Evolutionary conservation across 2,888 invertebrate genomes (phyloP).

Genomic region (Tenthredo notha): DNA sequence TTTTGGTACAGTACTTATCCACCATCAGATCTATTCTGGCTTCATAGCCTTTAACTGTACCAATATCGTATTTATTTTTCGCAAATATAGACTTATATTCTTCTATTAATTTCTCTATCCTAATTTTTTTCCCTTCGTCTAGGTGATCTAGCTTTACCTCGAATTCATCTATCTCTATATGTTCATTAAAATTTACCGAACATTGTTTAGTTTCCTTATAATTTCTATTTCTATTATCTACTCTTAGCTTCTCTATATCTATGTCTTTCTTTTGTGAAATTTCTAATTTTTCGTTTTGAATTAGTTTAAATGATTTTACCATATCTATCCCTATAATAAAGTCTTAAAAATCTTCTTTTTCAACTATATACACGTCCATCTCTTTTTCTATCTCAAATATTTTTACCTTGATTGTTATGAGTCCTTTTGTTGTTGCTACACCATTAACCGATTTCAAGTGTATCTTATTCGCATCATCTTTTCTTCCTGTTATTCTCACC

Average conservation of each 20-base stretch:
- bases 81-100: slow-evolving; percentile 59
- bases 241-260: slow-evolving; percentile 43
- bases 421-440: slow-evolving; percentile 60
- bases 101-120: slow-evolving; percentile 48
- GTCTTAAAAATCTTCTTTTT: no score
- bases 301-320: slow-evolving; percentile 60
- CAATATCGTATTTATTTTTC: slow-evolving; percentile 57
- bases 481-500: slow-evolving; percentile 55
- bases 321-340: slow-evolving; percentile 59
- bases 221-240: not conserved
- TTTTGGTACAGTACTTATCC: slow-evolving; percentile 55
- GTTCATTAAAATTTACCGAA: slow-evolving; percentile 51
- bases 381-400: slow-evolving; percentile 62
- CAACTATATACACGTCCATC: slow-evolving; percentile 59
- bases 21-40: slow-evolving; percentile 54
- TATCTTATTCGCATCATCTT: slow-evolving; percentile 57
- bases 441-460: slow-evolving; percentile 62
- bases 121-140: slow-evolving; percentile 40
- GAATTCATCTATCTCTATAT: slow-evolving; percentile 26
- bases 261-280: slow-evolving; percentile 56
- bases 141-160: slow-evolving; percentile 31
- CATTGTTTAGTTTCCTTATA: slow-evolving; percentile 7
- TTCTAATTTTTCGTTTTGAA: slow-evolving; percentile 57
- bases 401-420: slow-evolving; percentile 61
- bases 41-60: slow-evolving; percentile 51